Base-by-base conservation (phyloP, 1,140 invertebrate species). In the Holotrichia oblita region DNA sequence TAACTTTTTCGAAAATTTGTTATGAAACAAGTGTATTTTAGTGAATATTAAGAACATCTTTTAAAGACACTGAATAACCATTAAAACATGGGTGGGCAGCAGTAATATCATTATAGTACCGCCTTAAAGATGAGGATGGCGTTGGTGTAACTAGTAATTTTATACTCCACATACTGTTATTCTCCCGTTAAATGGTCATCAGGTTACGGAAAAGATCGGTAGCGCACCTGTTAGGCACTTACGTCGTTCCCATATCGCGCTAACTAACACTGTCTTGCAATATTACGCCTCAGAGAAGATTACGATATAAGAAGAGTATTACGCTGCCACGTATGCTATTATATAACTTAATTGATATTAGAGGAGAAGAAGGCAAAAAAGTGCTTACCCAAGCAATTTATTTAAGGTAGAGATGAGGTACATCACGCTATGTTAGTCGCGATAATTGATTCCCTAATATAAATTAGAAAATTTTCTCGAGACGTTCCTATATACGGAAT, bases 181-280 rank as follows among this genome's bases (percentile, higher is more conserved):
- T 73, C 72, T 73, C 34, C 34, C 72, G 72, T 73, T 73, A 73
- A 73, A 73, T 73, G 72, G 72, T 73, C 72, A 73, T 73, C 72
- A 40, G 72, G 72, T 34, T 73, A 40, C 12, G 64, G 72, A 41
- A 73, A 73, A 27, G 72, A 40, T 73, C 40, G 14, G 14, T 24
- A 3, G 27, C 40, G 72, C 72, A 73, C 72, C 72, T 73, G 72
- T 40, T 73, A 73, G 40, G 34, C 72, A 73, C 40, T 73, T 73
- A 73, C 72, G n/a, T 20, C 27, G 72, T 41, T 73, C 72, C 72
- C 72, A 73, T 73, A 42, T 41, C 72, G n/a, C 72, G 72, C 72
- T 73, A 40, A 73, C 72, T 73, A 73, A 73, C 72, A 73, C 27
- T 73, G 72, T 73, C 61, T 73, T 73, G 72, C 72, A 73, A 73